phyloP scores from a whole-genome alignment of 2,797 vertebrate species.

The Streptopelia turtur region DNA sequence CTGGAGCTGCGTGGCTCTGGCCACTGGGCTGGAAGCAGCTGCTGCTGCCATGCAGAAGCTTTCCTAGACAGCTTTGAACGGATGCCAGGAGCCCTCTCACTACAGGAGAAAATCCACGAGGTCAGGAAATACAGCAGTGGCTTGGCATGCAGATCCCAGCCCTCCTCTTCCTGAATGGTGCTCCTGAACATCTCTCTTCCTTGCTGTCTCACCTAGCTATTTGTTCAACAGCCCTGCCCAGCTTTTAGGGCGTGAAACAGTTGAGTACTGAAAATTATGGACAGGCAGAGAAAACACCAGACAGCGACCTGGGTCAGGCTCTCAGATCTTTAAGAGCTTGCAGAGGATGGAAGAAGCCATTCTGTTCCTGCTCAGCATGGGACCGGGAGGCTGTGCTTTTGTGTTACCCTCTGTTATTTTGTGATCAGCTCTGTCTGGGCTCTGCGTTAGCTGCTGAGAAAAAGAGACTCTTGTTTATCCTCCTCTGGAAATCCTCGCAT shows the following conservation, averaged over 20 bases:
- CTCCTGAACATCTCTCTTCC: not conserved
- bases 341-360: not conserved
- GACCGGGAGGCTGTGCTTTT: not conserved
- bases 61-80: conserved; percentile 64
- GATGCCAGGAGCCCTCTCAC: conserved; percentile 50
- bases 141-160: not conserved
- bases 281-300: not conserved
- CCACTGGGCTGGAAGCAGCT: conserved; percentile 47
- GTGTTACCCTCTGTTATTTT: not conserved
- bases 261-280: not conserved
- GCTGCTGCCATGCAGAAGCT: conserved; percentile 60
- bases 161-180: not conserved
- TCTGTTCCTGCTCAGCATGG: not conserved
- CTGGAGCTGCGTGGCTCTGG: not conserved
- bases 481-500: not conserved
- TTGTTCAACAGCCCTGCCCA: not conserved
- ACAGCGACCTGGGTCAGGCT: not conserved
- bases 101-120: conserved; percentile 41
- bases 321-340: not conserved
- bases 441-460: not conserved
- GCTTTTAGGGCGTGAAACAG: not conserved
- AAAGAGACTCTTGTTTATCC: not conserved
- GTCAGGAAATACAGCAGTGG: conserved; percentile 27
- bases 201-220: not conserved
- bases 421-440: not conserved